Base-by-base conservation (phyloP, 2,888 invertebrate genomes). In the Hypomecis atomaria region DNA sequence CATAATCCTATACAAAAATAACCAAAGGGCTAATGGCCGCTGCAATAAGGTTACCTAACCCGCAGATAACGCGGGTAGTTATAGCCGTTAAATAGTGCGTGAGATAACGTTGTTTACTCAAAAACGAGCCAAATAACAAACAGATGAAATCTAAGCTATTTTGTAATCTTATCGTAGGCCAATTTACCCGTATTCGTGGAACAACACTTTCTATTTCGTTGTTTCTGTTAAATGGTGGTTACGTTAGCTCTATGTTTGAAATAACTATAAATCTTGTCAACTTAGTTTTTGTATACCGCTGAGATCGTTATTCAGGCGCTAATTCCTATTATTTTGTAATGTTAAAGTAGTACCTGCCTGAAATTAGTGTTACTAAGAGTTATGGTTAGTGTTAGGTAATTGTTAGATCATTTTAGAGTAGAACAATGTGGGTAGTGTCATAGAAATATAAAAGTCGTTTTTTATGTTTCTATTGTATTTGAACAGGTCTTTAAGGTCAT, bases 81-180 rank as follows among this genome's bases (percentile, higher is more conserved):
- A n/a, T 34, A 43, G 49, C 52, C 13, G 62, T 57, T 50, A 59
- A 63, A 63, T 59, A 63, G 54, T 55, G 63, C 63, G 49, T 63
- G 59, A 37, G 63, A 63, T 63, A 63, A 64, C 50, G 50, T 11
- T 59, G 48, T 63, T 63, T 23, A 38, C 43, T 8, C 40, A 49
- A 59, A 63, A 54, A 54, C 40, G 38, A 9, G n/a, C n/a, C 11
- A 64, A 59, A 59, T 45, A 65, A 65, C 60, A 60, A 61, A 60
- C 60, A 57, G 60, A 60, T 57, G 60, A 60, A 61, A 65, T 65
- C 50, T 53, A 61, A 65, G 43, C 56, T 53, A 65, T 65, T 65
- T 65, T 53, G 65, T 65, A 65, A 65, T 60, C 60, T 65, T 60
- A 60, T 65, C 65, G 65, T 47, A 37, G 54, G 59, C 55, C 64